Evolutionary conservation across 2,888 invertebrate species (phyloP).

Genomic region (Loripinus fragilis): DNA sequence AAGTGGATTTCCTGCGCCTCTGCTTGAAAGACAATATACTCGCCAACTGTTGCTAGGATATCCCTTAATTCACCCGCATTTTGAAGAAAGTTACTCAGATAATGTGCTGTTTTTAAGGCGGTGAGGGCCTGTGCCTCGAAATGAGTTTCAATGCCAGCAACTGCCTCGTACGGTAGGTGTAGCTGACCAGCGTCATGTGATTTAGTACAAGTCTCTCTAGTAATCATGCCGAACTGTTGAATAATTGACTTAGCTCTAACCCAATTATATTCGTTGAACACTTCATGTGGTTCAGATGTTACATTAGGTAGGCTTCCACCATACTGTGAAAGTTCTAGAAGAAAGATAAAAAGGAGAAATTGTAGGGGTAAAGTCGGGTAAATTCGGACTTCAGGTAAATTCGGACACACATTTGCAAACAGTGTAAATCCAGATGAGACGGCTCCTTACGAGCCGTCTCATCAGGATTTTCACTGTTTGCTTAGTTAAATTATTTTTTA

Average conservation of each 20-base stretch:
- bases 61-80: conserved; percentile 69
- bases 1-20: neutral
- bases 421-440: too few species aligned
- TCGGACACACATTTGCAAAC: too few species aligned
- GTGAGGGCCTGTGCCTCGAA: conserved; percentile 96
- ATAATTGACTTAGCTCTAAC: neutral
- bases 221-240: neutral
- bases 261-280: neutral
- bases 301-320: too few species aligned
- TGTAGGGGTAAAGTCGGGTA: too few species aligned
- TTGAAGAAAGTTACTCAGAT: conserved; percentile 95
- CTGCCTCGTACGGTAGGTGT: conserved; percentile 91
- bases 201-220: neutral
- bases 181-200: neutral
- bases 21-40: neutral
- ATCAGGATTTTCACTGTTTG: too few species aligned
- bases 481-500: too few species aligned
- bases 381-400: too few species aligned
- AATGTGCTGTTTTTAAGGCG: conserved; percentile 96
- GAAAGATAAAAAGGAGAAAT: too few species aligned
- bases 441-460: too few species aligned
- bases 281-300: neutral
- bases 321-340: too few species aligned
- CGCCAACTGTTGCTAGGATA: conserved; percentile 65
- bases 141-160: conserved; percentile 92